These are phyloP conservation scores for Athalia cordata DNA, from an alignment of 2,888 invertebrate species.

Conservation along the genomic window DNA sequence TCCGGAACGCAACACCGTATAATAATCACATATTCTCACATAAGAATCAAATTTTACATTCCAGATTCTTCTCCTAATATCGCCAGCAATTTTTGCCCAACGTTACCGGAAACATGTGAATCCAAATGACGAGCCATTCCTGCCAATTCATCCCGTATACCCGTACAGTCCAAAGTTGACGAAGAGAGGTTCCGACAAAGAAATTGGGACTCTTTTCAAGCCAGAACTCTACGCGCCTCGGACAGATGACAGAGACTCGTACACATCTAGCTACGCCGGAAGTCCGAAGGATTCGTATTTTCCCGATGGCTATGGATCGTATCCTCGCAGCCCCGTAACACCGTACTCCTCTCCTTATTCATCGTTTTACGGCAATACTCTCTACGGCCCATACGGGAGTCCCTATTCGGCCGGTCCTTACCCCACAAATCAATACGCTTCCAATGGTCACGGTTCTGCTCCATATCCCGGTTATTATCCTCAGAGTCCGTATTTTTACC, in stretches of 20 bases:
- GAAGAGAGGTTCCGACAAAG: conserved; percentile 65
- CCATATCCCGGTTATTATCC: conserved; percentile 65
- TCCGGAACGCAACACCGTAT: background rate
- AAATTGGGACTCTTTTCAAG: conserved; percentile 56
- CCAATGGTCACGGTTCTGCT: conserved; percentile 27
- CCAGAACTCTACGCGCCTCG: conserved; percentile 66
- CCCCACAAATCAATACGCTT: conserved; percentile 50
- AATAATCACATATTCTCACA: background rate
- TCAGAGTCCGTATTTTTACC: conserved; percentile 63
- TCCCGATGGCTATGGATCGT: conserved; percentile 58
- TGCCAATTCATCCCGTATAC: conserved; percentile 68
- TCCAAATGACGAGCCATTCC: conserved; percentile 68
- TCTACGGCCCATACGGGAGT: conserved; percentile 43
- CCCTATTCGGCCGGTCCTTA: conserved; percentile 47
- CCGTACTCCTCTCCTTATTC: conserved; percentile 42
- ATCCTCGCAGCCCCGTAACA: conserved; percentile 53
- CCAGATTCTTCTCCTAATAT: conserved; percentile 63
- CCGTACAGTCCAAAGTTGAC: conserved; percentile 69
- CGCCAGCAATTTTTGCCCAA: conserved; percentile 61
- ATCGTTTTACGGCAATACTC: conserved; percentile 50
- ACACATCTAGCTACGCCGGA: conserved; percentile 58
- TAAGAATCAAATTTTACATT: conserved; percentile 47
- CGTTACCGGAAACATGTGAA: conserved; percentile 57
- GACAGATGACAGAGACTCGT: conserved; percentile 64
- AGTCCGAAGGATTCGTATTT: conserved; percentile 63